These are phyloP conservation scores for Eonycteris spelaea DNA, from an alignment of 2,113 vertebrate species.

Conservation along the genomic window DNA sequence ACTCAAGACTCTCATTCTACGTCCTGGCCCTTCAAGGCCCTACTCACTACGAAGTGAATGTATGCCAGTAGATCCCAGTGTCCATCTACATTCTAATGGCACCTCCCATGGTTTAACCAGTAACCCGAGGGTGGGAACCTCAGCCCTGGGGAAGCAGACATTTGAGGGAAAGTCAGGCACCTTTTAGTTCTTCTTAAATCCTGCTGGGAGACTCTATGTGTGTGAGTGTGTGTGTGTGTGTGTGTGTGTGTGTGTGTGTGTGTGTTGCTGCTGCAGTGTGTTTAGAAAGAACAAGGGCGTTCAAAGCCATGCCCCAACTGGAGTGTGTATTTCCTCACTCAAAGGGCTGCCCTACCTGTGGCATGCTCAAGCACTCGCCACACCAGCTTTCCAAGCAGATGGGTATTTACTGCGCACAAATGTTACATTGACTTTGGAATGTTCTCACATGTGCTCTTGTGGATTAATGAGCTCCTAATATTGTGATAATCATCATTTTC, in stretches of 20 bases:
- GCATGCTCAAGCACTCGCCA: background rate
- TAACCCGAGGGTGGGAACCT: background rate
- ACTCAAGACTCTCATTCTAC: background rate
- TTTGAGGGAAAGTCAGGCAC: background rate
- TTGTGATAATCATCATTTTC: conserved; percentile 68
- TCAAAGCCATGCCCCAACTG: background rate
- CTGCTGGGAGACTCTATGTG: background rate
- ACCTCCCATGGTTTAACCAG: background rate
- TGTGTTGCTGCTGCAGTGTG: background rate
- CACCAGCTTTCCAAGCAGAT: conserved; percentile 65
- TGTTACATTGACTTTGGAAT: conserved; percentile 57
- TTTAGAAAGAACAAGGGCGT: background rate
- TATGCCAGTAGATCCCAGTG: background rate
- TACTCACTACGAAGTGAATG: background rate
- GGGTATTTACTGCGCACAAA: conserved; percentile 55
- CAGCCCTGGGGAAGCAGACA: background rate
- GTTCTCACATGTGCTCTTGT: conserved; percentile 37
- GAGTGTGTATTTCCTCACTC: background rate
- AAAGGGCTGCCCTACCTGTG: conserved; percentile 22
- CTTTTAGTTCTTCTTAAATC: background rate
- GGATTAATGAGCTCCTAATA: conserved; percentile 62
- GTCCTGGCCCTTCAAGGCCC: background rate
- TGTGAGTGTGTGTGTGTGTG: no score
- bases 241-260: no score
- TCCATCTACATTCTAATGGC: background rate